These are phyloP conservation scores for Penaeus vannamei DNA, from an alignment of 1,140 invertebrate genomes.

Conservation along the genomic window DNA sequence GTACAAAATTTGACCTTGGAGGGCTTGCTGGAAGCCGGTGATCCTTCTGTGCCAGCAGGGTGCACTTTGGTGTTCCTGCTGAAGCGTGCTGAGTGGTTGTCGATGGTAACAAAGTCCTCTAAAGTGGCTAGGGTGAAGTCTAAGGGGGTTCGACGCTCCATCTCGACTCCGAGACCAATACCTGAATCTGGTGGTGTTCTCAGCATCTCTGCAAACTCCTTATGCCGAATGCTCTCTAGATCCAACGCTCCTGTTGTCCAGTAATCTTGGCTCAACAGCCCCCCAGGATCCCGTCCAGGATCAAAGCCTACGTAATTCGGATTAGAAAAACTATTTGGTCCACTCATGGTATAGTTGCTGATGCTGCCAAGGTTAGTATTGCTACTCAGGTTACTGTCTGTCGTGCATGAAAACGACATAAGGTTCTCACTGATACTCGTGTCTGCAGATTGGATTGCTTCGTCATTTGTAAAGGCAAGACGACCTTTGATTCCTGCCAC, in stretches of 20 bases:
- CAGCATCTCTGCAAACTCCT: constrained; percentile 66
- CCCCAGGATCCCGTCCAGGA: constrained; percentile 40
- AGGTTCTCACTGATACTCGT: constrained; percentile 68
- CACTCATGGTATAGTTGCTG: constrained; percentile 40
- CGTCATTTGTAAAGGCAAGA: constrained; percentile 62
- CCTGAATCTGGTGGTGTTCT: constrained; percentile 67
- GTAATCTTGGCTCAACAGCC: constrained; percentile 65
- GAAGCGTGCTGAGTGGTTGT: constrained; percentile 55
- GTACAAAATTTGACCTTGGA: constrained; percentile 63
- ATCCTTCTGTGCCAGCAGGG: background rate
- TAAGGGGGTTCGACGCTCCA: constrained; percentile 65
- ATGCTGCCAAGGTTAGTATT: constrained; percentile 54
- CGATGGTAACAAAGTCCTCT: constrained; percentile 66
- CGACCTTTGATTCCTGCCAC: constrained; percentile 64
- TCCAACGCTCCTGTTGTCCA: constrained; percentile 66
- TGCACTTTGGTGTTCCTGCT: constrained; percentile 52
- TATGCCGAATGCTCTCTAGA: constrained; percentile 65
- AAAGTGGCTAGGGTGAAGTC: constrained; percentile 58
- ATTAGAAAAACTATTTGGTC: constrained; percentile 62
- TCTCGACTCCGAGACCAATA: constrained; percentile 66
- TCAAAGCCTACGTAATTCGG: constrained; percentile 67
- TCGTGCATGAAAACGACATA: constrained; percentile 67
- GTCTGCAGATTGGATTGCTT: constrained; percentile 57
- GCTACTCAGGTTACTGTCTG: constrained; percentile 65
- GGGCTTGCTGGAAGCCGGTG: background rate